Evolutionary conservation across 2,113 vertebrate genomes (phyloP).

Genomic region (Brachirus orientalis): DNA sequence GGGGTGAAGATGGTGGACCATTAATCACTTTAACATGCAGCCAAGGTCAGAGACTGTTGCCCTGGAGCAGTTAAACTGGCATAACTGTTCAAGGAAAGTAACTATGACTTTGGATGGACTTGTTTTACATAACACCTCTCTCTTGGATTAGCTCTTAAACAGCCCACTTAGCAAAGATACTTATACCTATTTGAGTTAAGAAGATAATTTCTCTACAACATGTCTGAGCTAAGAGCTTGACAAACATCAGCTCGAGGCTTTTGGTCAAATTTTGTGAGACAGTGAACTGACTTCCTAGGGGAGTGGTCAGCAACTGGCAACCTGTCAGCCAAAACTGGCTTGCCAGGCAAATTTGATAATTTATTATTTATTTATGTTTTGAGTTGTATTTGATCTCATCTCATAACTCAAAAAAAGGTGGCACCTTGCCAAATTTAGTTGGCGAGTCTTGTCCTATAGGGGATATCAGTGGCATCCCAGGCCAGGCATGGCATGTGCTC

Average conservation of each 20-base stretch:
- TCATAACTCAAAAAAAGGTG: neutral
- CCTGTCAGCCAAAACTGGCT: no score
- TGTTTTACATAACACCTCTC: constrained; percentile 32
- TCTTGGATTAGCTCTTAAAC: constrained; percentile 40
- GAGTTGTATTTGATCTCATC: neutral
- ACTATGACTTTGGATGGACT: constrained; percentile 58
- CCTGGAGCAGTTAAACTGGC: constrained; percentile 47
- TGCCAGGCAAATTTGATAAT: no score
- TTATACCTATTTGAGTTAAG: constrained; percentile 43
- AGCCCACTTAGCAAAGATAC: constrained; percentile 55
- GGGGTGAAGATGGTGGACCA: constrained; percentile 58
- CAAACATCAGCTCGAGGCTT: constrained; percentile 51
- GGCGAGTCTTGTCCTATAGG: constrained; percentile 6
- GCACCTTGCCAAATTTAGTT: neutral
- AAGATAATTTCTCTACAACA: constrained; percentile 44
- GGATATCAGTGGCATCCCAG: constrained; percentile 63
- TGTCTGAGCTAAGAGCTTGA: constrained; percentile 35
- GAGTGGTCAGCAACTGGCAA: constrained; percentile 1
- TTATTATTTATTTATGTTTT: neutral
- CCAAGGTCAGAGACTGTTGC: constrained; percentile 62
- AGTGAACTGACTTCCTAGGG: constrained; percentile 55
- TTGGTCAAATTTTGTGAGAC: constrained; percentile 64
- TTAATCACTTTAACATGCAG: constrained; percentile 65
- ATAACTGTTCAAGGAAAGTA: constrained; percentile 52
- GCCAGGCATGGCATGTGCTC: constrained; percentile 66